Base-by-base conservation (phyloP, 2,888 invertebrate genomes). In the Thymelicus sylvestris region DNA sequence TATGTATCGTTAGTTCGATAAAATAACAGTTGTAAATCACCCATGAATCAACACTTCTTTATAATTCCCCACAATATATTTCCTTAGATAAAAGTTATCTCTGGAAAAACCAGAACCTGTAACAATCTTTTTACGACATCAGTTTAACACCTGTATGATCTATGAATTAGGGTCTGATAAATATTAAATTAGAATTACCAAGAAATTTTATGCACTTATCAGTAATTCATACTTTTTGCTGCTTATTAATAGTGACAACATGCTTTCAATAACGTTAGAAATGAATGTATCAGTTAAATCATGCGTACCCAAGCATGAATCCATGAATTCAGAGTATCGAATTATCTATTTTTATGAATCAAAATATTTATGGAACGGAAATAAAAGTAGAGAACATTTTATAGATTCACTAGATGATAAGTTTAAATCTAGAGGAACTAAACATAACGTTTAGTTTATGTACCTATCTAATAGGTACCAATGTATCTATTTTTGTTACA, bases 51-150 rank as follows among this genome's bases (percentile, higher is more conserved):
- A 47, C 62, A 48, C 3, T 44, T 52, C 24, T 55, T 55, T 6
- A 24, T 24, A 55, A 55, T 24, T 19, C 47, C 4, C 13, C 13
- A 41, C 41, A 24, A 47, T 44, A 24, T 8, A 19, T 24, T 47
- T 24, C 7, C 31, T 13, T 10, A 24, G 62, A 62, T 62, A 62
- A 62, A 24, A 13, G 12, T 65, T 65, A 65, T 65, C 65, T 39
- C 31, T 55, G 65, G 65, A 13, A 65, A 65, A 65, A 65, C 52
- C 65, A 48, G 39, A 64, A 64, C 47, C 7, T 62, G 12, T 41
- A 60, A 24, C 24, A 24, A 55, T 24, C 24, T n/a, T 24, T 19
- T 12, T 55, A 55, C 10, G 24, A 24, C 10, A 55, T 55, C 7
- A 7, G 2, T 47, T n/a, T 62, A 62, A 62, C 24, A 24, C 47